Evolutionary conservation across 1,140 invertebrate species (phyloP).

Genomic region (Odontomachus brunneus): DNA sequence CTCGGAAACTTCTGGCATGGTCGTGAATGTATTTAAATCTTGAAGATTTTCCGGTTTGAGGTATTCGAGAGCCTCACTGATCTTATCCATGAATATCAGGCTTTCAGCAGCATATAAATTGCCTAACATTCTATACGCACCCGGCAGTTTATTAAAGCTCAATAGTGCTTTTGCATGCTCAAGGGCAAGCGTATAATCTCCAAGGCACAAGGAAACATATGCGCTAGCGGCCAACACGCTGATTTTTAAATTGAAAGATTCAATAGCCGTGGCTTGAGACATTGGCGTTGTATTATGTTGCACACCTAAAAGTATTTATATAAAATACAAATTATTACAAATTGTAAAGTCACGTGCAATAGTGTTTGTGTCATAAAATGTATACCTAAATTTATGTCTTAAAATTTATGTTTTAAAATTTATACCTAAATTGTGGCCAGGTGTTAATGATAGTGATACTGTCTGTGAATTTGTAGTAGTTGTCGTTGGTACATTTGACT

Average conservation of each 20-base stretch:
- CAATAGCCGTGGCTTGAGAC: conserved; percentile 75
- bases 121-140: conserved; percentile 90
- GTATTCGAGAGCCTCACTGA: conserved; percentile 93
- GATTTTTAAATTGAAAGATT: conserved; percentile 86
- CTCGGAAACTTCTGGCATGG: conserved; percentile 78
- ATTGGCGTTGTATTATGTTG: conserved; percentile 73
- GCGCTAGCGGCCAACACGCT: conserved; percentile 92
- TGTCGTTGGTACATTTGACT: conserved; percentile 73
- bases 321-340: conserved; percentile 6
- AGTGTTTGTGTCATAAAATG: conserved; percentile 23
- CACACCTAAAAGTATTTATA: conserved; percentile 62
- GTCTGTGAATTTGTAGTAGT: conserved; percentile 71
- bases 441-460: conserved; percentile 76
- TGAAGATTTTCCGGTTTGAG: conserved; percentile 92
- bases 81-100: conserved; percentile 93
- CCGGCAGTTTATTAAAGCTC: conserved; percentile 88
- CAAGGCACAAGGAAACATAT: conserved; percentile 94
- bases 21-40: conserved; percentile 85
- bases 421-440: conserved; percentile 72
- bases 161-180: conserved; percentile 91
- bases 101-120: conserved; percentile 96
- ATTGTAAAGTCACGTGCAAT: conserved; percentile 27
- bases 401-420: conserved; percentile 25
- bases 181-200: conserved; percentile 93
- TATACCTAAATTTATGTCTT: conserved; percentile 67